Evolutionary conservation across 2,113 vertebrate species (phyloP).

Genomic region (Mobula hypostoma): DNA sequence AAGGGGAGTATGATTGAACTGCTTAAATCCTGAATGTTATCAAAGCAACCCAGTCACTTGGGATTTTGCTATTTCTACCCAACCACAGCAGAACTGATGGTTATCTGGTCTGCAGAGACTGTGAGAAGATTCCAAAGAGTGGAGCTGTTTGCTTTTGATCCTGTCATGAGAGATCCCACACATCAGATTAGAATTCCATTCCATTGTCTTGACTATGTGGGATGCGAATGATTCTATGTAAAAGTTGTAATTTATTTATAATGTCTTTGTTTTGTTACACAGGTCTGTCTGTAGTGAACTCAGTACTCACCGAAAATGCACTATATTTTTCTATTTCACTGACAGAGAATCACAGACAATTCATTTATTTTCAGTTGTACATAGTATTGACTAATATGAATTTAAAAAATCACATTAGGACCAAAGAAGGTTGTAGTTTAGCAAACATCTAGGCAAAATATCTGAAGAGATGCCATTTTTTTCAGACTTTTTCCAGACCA

Average conservation of each 20-base stretch:
- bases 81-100: neutral
- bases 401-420: conserved; percentile 78
- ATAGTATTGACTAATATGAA: conserved; percentile 59
- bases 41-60: neutral
- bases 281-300: conserved; percentile 92
- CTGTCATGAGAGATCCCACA: conserved; percentile 68
- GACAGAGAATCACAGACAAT: conserved; percentile 82
- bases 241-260: conserved; percentile 99
- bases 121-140: conserved; percentile 86
- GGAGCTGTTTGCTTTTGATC: conserved; percentile 73
- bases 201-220: neutral
- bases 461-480: conserved; percentile 37
- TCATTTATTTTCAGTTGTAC: conserved; percentile 90
- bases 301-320: conserved; percentile 99
- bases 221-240: conserved; percentile 95
- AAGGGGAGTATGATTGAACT: no score
- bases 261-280: conserved; percentile 81
- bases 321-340: conserved; percentile 99
- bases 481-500: conserved; percentile 6
- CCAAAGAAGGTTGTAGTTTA: conserved; percentile 94
- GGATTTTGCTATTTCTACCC: neutral
- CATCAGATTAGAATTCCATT: conserved; percentile 63
- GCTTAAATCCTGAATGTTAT: neutral
- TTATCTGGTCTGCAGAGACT: conserved; percentile 45
- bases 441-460: conserved; percentile 52